Conservation (phyloP, 2,113 vertebrate genomes). For the Myrmecophaga tridactyla region DNA sequence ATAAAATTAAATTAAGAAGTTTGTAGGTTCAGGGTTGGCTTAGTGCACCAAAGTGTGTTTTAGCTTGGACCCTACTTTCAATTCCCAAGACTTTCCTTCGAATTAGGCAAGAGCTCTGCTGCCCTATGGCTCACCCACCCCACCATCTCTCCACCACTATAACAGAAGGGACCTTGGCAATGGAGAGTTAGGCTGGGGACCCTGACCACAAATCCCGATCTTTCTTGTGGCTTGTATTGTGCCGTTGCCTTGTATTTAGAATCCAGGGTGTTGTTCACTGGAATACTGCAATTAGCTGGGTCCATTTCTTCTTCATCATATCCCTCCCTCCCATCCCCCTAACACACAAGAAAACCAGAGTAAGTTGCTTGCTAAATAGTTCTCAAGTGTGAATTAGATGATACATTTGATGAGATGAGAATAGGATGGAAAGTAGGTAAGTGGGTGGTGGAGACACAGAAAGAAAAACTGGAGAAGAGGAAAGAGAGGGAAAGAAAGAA, state of each 20-base stretch:
- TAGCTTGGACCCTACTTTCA: neutral
- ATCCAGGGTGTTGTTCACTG: neutral
- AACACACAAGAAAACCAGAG: neutral
- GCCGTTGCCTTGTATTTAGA: slow-evolving; percentile 13
- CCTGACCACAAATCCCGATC: neutral
- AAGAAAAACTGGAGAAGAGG: neutral
- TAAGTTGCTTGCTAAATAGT: neutral
- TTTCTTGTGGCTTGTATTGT: neutral
- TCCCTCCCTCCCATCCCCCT: neutral
- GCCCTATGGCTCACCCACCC: neutral
- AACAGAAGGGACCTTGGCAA: neutral
- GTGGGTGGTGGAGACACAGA: neutral
- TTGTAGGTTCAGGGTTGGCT: neutral
- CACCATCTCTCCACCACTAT: neutral
- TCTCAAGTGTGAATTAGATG: neutral
- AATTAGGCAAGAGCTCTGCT: neutral
- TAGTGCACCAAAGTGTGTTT: neutral
- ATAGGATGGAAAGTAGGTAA: neutral
- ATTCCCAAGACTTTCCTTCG: slow-evolving; percentile 22
- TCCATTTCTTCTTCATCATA: neutral
- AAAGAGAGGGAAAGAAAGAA: neutral
- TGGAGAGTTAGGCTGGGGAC: neutral
- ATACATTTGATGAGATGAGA: neutral
- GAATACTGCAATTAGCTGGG: neutral
- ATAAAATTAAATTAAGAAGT: neutral